phyloP scores from a whole-genome alignment of 2,113 vertebrate species.

The Antennarius striatus region DNA sequence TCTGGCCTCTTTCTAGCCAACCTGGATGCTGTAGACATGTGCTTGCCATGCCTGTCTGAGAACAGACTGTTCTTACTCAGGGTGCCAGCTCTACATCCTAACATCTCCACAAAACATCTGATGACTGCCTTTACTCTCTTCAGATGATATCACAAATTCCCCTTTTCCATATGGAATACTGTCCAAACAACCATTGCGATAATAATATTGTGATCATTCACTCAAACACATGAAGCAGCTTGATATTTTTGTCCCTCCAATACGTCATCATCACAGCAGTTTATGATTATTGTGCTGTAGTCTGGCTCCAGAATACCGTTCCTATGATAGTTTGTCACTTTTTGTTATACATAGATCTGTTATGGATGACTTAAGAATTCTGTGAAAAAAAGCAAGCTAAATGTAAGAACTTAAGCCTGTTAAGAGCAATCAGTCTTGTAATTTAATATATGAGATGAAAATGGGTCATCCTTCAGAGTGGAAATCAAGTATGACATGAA shows the following conservation, averaged over 20 bases:
- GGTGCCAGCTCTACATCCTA: constrained; percentile 78
- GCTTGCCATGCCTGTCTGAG: constrained; percentile 72
- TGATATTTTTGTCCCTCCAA: constrained; percentile 31
- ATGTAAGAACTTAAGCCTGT: constrained; percentile 63
- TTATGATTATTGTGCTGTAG: constrained; percentile 55
- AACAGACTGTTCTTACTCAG: constrained; percentile 76
- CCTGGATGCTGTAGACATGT: constrained; percentile 63
- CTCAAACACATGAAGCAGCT: constrained; percentile 64
- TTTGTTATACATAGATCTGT: constrained; percentile 36
- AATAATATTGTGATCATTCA: constrained; percentile 61
- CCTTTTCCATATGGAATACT: constrained; percentile 43
- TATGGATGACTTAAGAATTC: constrained; percentile 47
- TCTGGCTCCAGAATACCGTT: constrained; percentile 46
- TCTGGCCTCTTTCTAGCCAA: constrained; percentile 41
- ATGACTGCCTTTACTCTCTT: constrained; percentile 57
- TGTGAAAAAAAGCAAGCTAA: constrained; percentile 25
- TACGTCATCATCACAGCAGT: constrained; percentile 48
- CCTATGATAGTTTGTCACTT: constrained; percentile 62
- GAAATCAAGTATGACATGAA: constrained; percentile 51
- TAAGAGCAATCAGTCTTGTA: constrained; percentile 59
- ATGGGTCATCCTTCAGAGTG: constrained; percentile 45
- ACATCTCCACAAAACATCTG: constrained; percentile 74
- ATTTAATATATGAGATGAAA: constrained; percentile 62
- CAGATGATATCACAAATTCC: constrained; percentile 53
- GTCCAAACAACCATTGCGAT: constrained; percentile 62